Conservation (phyloP, 2,797 vertebrate genomes). For the Odontamblyopus rebecca region DNA sequence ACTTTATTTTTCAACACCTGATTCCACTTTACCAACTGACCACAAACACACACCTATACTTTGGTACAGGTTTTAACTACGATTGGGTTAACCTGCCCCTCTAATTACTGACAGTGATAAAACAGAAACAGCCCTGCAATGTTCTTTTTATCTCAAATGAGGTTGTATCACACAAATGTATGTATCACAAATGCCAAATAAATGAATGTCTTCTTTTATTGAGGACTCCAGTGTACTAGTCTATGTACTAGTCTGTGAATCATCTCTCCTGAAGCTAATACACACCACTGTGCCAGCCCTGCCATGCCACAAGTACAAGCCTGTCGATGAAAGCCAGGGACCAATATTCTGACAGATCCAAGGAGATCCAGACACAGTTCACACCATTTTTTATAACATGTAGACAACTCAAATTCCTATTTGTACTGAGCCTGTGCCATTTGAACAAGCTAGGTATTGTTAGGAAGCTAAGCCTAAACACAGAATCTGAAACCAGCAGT, state of each 20-base stretch:
- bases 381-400: conserved; percentile 41
- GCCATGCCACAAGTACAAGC: conserved; percentile 31
- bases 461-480: conserved; percentile 55
- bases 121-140: conserved; percentile 24
- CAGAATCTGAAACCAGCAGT: conserved; percentile 57
- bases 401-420: conserved; percentile 61
- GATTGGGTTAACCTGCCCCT: conserved; percentile 16
- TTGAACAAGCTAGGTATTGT: conserved; percentile 68
- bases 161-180: conserved; percentile 19
- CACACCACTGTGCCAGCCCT: conserved; percentile 33
- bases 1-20: conserved; percentile 38
- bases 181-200: too few species aligned
- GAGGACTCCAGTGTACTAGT: conserved; percentile 47
- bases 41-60: conserved; percentile 26
- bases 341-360: conserved; percentile 41
- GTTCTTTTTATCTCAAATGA: conserved; percentile 36
- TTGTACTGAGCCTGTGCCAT: conserved; percentile 60
- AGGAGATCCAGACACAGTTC: conserved; percentile 36
- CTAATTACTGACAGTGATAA: conserved; percentile 37
- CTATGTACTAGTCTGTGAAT: conserved; percentile 56
- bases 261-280: conserved; percentile 46
- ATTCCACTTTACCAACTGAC: conserved; percentile 38
- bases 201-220: conserved; percentile 27
- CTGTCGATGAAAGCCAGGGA: conserved; percentile 38
- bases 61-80: conserved; percentile 25